These are phyloP conservation scores for Poeciliopsis prolifica DNA, from an alignment of 2,113 vertebrate species.

Conservation along the genomic window DNA sequence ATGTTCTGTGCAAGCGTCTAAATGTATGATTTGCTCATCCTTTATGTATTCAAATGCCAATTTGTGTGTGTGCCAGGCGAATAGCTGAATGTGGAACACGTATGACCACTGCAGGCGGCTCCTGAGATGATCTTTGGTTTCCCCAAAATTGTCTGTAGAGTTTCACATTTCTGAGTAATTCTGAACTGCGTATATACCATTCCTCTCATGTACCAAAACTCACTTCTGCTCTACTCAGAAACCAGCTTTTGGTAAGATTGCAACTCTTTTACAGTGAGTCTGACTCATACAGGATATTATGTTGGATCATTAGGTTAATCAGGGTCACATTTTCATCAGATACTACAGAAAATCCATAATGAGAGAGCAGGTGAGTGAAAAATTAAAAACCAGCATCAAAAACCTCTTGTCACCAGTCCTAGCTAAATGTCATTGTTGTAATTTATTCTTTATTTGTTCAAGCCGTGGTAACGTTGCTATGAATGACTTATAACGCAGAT, in stretches of 20 bases:
- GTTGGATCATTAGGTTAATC: too few relatives aligned
- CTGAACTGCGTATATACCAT: not conserved
- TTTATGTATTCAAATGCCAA: not conserved
- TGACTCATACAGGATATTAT: not conserved
- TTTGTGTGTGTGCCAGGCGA: not conserved
- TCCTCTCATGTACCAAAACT: not conserved
- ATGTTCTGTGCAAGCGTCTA: conserved; percentile 22
- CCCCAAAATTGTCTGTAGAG: too few relatives aligned
- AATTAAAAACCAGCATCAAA: conserved; percentile 10
- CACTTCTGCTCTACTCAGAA: too few relatives aligned
- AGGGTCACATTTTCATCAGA: too few relatives aligned
- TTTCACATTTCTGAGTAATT: too few relatives aligned
- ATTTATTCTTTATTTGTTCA: conserved; percentile 34
- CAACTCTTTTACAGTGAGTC: too few relatives aligned
- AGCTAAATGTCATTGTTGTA: conserved; percentile 37
- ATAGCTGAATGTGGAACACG: not conserved
- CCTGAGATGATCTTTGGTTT: too few relatives aligned
- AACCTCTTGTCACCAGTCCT: conserved; percentile 32
- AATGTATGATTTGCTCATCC: conserved; percentile 11
- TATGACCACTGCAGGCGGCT: not conserved
- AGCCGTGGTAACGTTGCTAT: conserved; percentile 13
- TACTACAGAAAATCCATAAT: conserved; percentile 22
- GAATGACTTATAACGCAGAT: conserved; percentile 3
- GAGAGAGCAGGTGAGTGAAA: conserved; percentile 6
- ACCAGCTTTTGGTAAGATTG: too few relatives aligned